Percentiles rank a stretch among this genome's conserved stretches.
These are phyloP conservation scores for Stegodyphus mimosarum DNA, from an alignment of 1,140 invertebrate genomes.

Conservation along the genomic window DNA sequence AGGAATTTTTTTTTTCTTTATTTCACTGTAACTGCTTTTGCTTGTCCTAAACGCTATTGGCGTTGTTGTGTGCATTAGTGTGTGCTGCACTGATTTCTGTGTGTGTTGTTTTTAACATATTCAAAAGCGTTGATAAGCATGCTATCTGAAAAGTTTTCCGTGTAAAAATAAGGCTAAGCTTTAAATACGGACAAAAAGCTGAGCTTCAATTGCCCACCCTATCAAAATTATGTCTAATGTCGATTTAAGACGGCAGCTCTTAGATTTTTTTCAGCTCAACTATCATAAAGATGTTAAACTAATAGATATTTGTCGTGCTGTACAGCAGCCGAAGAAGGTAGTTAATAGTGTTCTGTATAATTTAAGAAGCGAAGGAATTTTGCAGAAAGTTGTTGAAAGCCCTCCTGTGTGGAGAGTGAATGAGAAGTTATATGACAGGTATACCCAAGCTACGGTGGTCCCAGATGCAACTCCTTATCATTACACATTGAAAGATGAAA, in stretches of 20 bases:
- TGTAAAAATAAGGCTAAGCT: conserved; percentile 46
- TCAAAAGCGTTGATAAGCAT: conserved; percentile 49
- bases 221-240: conserved; percentile 60
- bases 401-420: conserved; percentile 63
- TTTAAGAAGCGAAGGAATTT: conserved; percentile 63
- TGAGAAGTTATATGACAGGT: conserved; percentile 56
- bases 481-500: conserved; percentile 51
- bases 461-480: conserved; percentile 36
- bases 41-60: conserved; percentile 58
- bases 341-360: conserved; percentile 65
- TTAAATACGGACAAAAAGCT: conserved; percentile 43
- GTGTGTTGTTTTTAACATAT: conserved; percentile 59
- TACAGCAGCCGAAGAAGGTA: conserved; percentile 63
- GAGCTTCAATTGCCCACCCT: conserved; percentile 42
- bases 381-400: conserved; percentile 62
- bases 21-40: conserved; percentile 57
- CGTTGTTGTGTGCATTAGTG: conserved; percentile 57
- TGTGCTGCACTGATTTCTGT: conserved; percentile 58
- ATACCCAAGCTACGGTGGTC: conserved; percentile 47
- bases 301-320: conserved; percentile 59
- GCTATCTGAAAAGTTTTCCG: conserved; percentile 54
- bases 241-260: conserved; percentile 57
- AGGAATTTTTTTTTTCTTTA: conserved; percentile 56
- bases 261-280: conserved; percentile 58
- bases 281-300: conserved; percentile 55